Evolutionary conservation across 2,888 invertebrate species (phyloP), one percentile per base, ranked within the genome.

Genomic region (Antitype chi): DNA sequence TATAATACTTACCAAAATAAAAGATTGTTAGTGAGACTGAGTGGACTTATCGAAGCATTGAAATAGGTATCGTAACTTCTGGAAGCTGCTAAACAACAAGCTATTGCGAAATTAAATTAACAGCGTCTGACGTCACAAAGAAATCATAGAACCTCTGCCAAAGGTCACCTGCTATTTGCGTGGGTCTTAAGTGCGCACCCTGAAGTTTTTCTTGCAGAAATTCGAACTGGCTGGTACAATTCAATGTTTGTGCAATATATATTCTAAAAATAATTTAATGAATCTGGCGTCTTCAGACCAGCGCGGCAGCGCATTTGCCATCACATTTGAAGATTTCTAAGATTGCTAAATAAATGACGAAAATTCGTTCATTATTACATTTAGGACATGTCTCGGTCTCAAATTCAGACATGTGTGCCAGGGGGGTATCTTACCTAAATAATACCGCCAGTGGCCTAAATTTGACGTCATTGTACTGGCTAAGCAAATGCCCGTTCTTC

Each of bases 61-160:
- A 32, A 11, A 23, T 52, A 52, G 28, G 67, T 67, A n/a, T 60
- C 43, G 23, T n/a, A n/a, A 17, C 52, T 28, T 62, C 60, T 74
- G n/a, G 43, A 74, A 53, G 43, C 15, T 25, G 5, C 25, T 68
- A n/a, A 43, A 25, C 17, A 43, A 7, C 43, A 70, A 71, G 32
- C 71, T 38, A 13, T 53, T 47, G 28, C 52, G 62, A 60, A 43
- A 62, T 53, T 74, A 43, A 74, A 20, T 63, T 20, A 28, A 62
- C 17, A 66, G 32, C 52, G 5, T 47, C n/a, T 66, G 78, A 66
- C 57, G 43, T 80, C 57, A 72, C 15, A 47, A 53, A 64, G 64
- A 72, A 80, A 53, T 70, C 25, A 71, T 71, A 49, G 47, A 79
- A 63, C 23, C 17, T 25, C 13, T 15, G 0, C 23, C 17, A 79